Conservation (phyloP, 2,113 vertebrate genomes). For the Axis porcinus region DNA sequence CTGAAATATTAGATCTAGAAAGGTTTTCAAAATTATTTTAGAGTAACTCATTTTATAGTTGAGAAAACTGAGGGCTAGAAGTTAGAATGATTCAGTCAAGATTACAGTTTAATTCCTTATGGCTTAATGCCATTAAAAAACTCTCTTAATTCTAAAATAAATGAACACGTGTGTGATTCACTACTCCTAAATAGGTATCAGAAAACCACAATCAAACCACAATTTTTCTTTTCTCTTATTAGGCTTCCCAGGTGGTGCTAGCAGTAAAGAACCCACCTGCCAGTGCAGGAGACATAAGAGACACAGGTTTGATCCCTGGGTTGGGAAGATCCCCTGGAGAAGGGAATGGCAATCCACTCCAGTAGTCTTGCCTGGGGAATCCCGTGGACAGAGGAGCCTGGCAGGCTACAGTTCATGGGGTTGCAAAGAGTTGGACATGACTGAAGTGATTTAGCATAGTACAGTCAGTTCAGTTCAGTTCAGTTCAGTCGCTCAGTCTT, state of each 20-base stretch:
- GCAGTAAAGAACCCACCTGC: not conserved
- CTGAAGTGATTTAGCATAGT: not conserved
- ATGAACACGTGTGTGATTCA: not conserved
- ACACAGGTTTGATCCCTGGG: not conserved
- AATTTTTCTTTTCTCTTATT: constrained; percentile 6
- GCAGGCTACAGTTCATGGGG: not conserved
- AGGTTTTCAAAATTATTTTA: constrained; percentile 8
- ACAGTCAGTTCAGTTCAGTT: too few species aligned
- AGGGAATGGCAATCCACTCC: not conserved
- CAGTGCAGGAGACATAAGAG: not conserved
- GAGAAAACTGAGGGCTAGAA: not conserved
- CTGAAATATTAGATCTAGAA: constrained; percentile 1
- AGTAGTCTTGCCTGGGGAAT: not conserved
- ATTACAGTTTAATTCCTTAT: not conserved
- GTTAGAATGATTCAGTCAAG: not conserved
- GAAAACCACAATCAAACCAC: not conserved
- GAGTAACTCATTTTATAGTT: not conserved
- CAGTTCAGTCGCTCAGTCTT: too few species aligned
- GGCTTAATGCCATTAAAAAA: not conserved
- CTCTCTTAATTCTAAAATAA: not conserved
- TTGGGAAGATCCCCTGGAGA: not conserved
- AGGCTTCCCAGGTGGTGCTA: not conserved
- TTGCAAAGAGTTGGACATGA: not conserved
- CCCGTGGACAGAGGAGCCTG: not conserved
- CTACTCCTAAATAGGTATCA: not conserved